Evolutionary conservation across 2,797 vertebrate genomes (phyloP).

Genomic region (Microctenopoma lineatum): DNA sequence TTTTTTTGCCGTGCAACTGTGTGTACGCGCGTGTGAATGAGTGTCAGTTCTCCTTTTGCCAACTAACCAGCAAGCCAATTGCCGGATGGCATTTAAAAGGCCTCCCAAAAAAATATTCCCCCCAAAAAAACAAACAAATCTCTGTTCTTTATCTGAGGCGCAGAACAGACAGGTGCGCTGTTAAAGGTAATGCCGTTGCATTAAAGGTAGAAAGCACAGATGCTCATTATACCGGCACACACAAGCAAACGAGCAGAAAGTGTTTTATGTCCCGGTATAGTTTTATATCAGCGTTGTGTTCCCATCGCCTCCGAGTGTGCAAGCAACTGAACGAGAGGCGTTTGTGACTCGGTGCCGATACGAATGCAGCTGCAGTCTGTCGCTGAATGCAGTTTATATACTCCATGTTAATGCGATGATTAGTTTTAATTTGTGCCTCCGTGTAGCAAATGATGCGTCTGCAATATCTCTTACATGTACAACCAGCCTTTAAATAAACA

Average conservation of each 20-base stretch:
- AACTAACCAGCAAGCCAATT: conserved; percentile 50
- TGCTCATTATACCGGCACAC: conserved; percentile 73
- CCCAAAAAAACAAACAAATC: conserved; percentile 23
- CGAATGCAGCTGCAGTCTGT: conserved; percentile 38
- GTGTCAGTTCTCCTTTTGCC: conserved; percentile 30
- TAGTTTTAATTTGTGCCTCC: conserved; percentile 53
- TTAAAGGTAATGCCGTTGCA: conserved; percentile 72
- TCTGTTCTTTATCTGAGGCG: conserved; percentile 47
- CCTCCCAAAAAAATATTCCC: conserved; percentile 1
- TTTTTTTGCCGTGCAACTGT: conserved; percentile 24
- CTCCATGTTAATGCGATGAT: conserved; percentile 47
- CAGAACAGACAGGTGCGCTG: conserved; percentile 72
- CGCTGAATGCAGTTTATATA: conserved; percentile 28
- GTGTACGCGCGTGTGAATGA: conserved; percentile 12
- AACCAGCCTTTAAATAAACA: conserved; percentile 40
- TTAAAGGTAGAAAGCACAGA: conserved; percentile 65
- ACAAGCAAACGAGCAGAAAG: conserved; percentile 61
- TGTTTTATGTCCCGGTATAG: conserved; percentile 61
- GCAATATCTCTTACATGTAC: conserved; percentile 1
- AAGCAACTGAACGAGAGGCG: conserved; percentile 17
- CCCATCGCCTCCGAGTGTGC: conserved; percentile 30
- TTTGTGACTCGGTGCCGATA: conserved; percentile 30
- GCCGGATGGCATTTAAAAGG: conserved; percentile 71
- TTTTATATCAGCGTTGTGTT: conserved; percentile 55
- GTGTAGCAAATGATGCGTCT: conserved; percentile 15